A percentile compares a stretch with the other conserved stretches of the same genome.
phyloP scores from a whole-genome alignment of 2,888 invertebrate species.

The Drosophila melanocephala region DNA sequence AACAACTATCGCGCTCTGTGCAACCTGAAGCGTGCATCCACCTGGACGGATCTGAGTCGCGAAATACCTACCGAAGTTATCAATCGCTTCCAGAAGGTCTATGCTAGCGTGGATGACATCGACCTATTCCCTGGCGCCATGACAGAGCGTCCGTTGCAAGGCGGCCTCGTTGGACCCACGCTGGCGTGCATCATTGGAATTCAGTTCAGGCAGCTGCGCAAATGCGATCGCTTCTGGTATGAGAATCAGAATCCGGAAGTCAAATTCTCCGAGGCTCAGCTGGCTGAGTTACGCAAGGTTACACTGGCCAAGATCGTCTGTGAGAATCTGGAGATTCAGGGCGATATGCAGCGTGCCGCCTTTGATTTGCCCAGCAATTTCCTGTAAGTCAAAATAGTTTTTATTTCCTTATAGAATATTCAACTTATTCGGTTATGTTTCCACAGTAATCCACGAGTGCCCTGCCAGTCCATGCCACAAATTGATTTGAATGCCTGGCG shows the following conservation, averaged over 20 bases:
- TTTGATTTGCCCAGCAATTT: constrained; percentile 96
- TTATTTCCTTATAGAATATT: neutral
- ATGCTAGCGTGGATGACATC: constrained; percentile 96
- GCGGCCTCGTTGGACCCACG: constrained; percentile 97
- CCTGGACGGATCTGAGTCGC: constrained; percentile 94
- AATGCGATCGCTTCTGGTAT: constrained; percentile 98
- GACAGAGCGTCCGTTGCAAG: constrained; percentile 94
- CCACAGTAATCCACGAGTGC: constrained; percentile 92
- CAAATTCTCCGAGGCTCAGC: constrained; percentile 93
- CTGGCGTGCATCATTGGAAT: constrained; percentile 97
- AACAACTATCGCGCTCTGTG: constrained; percentile 96
- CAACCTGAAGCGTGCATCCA: constrained; percentile 93
- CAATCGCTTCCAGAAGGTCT: constrained; percentile 91
- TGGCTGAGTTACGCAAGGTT: constrained; percentile 94
- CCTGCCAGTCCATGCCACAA: constrained; percentile 92
- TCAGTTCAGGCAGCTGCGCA: constrained; percentile 95
- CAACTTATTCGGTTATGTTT: neutral
- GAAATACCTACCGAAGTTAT: constrained; percentile 95
- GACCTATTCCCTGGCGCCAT: constrained; percentile 98
- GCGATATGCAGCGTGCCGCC: constrained; percentile 94
- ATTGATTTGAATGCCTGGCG: constrained; percentile 94
- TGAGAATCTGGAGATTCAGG: constrained; percentile 94
- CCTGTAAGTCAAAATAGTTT: constrained; percentile 87
- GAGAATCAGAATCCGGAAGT: constrained; percentile 93
- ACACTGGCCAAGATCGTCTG: constrained; percentile 94